Base-by-base conservation (phyloP, 2,113 vertebrate genomes). In the Bubo blakistoni region DNA sequence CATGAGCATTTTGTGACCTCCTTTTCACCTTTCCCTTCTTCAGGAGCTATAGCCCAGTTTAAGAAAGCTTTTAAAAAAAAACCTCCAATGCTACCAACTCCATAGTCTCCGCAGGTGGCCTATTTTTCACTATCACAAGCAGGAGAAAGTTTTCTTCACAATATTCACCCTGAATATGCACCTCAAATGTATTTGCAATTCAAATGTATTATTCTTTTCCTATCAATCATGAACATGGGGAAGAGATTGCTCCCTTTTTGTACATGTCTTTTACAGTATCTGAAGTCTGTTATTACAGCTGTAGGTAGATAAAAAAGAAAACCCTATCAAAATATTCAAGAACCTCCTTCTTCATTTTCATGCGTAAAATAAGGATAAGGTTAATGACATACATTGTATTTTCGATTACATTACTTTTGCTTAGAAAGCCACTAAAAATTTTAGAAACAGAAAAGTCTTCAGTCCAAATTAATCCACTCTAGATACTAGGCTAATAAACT, bases 31-130 rank as follows among this genome's bases (percentile, higher is more conserved):
- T 91, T 81, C 26, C 15, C 72, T 94, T 91, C 73, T 67, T 67
- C 61, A 49, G 29, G 24, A 44, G 24, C 69, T 67, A 76, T 7
- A 88, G 46, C 29, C n/a, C 54, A 44, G 24, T 95, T 95, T 67
- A 80, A 89, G 59, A 92, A 77, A 26, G 3, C 11, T 86, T 82
- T 10, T 3, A 14, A 85, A 74, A 74, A 74, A 74, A 81, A n/a
- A 36, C 8, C 0, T 16, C 32, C 1, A 1, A 42, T 55, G 12
- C n/a, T 66, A 46, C 15, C 0, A 5, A 49, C 13, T 72, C 47
- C 38, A 22, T 38, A 72, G 61, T 69, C 62, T 78, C 73, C 85
- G 29, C 51, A 87, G 38, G 47, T 67, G 58, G 46, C 40, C 47
- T 74, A 9, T 65, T 91, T 95, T 94, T 72, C 52, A 59, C 11